Conservation (phyloP, 2,888 invertebrate genomes). For the Drosophila parthenogenetica region DNA sequence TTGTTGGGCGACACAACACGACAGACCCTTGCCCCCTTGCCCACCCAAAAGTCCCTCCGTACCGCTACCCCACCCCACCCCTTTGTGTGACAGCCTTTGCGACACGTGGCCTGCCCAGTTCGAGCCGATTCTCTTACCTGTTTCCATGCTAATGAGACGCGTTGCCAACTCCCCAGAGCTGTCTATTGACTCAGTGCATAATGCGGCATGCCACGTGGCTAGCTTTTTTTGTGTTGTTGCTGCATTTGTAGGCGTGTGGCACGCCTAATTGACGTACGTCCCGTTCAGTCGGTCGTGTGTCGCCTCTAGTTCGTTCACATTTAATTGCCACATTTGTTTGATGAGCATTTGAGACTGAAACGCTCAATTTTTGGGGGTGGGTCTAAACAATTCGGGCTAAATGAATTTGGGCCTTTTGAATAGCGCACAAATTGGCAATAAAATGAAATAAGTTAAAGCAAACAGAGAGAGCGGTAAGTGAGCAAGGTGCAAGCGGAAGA, state of each 20-base stretch:
- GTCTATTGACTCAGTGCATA: slow-evolving; percentile 64
- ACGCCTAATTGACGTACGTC: slow-evolving; percentile 73
- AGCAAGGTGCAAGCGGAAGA: background rate
- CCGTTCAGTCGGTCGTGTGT: slow-evolving; percentile 66
- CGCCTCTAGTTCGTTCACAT: slow-evolving; percentile 51
- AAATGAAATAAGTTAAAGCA: slow-evolving; percentile 39
- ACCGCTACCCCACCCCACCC: background rate
- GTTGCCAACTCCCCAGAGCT: slow-evolving; percentile 28
- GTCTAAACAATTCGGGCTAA: slow-evolving; percentile 57
- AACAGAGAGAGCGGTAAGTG: slow-evolving; percentile 9
- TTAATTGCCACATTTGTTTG: slow-evolving; percentile 74
- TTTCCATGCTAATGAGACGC: slow-evolving; percentile 62
- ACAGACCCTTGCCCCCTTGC: slow-evolving; percentile 21
- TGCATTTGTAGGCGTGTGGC: slow-evolving; percentile 53
- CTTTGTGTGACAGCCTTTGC: background rate
- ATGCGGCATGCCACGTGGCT: slow-evolving; percentile 62
- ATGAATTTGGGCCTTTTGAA: slow-evolving; percentile 63
- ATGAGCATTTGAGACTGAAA: background rate
- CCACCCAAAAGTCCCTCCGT: too few relatives aligned
- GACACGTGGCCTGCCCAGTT: slow-evolving; percentile 60
- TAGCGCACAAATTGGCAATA: slow-evolving; percentile 62
- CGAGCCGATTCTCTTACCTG: slow-evolving; percentile 46
- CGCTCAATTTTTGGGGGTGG: slow-evolving; percentile 1
- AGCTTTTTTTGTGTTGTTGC: too few relatives aligned
- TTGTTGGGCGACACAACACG: slow-evolving; percentile 73